Conservation (phyloP, 2,797 vertebrate species). For the Avahi laniger region DNA sequence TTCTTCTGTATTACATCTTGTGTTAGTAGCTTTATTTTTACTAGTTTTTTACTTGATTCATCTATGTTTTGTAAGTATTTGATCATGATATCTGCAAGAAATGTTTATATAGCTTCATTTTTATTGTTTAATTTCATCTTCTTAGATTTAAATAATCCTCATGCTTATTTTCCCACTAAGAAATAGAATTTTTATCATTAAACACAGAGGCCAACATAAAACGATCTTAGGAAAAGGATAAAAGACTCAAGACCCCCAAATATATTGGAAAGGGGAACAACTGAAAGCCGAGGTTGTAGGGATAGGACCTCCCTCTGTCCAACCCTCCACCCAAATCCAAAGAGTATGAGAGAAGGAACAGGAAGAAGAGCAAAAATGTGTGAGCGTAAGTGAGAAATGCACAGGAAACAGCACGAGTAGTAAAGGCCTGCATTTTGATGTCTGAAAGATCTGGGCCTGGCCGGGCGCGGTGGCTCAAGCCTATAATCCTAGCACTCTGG, state of each 20-base stretch:
- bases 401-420: fast-evolving
- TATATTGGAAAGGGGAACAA: not conserved
- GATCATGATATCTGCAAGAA: not conserved
- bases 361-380: not conserved
- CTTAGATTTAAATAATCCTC: not conserved
- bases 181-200: slow-evolving; percentile 4
- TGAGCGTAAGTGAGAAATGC: fast-evolving
- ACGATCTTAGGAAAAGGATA: not conserved
- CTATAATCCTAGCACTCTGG: too few relatives aligned
- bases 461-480: too few relatives aligned
- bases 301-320: fast-evolving
- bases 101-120: not conserved
- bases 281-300: not conserved
- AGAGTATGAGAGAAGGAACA: not conserved
- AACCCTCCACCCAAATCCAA: too few relatives aligned
- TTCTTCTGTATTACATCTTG: not conserved
- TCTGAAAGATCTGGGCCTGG: not conserved
- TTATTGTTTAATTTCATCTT: not conserved
- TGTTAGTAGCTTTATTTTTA: not conserved
- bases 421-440: fast-evolving
- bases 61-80: not conserved
- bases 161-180: not conserved
- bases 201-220: not conserved
- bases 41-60: not conserved
- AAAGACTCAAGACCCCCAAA: not conserved